Percentiles rank a stretch among this genome's conserved stretches.
Evolutionary conservation across 2,797 vertebrate species (phyloP).

Genomic region (Lepus townsendii): DNA sequence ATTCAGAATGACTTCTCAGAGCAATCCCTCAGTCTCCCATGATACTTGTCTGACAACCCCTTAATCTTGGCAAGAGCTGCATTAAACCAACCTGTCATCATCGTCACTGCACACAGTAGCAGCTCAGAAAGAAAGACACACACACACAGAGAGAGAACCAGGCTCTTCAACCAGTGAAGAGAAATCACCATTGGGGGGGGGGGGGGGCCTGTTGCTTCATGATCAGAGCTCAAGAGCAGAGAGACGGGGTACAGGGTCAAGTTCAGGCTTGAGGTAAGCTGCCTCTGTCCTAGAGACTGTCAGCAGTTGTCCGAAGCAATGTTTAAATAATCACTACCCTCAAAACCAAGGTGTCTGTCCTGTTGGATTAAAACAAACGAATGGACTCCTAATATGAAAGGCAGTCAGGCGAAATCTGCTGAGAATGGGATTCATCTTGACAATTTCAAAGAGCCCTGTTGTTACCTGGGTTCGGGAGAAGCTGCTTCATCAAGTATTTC

Average conservation of each 20-base stretch:
- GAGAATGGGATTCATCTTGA: conserved; percentile 59
- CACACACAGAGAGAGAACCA: conserved; percentile 10
- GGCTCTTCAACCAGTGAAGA: conserved; percentile 37
- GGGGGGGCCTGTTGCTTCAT: not conserved
- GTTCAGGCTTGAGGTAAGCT: conserved; percentile 85
- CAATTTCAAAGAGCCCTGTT: conserved; percentile 59
- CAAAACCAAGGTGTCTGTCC: conserved; percentile 72
- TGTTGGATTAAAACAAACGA: conserved; percentile 59
- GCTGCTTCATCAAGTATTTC: conserved; percentile 50
- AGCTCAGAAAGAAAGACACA: conserved; percentile 78
- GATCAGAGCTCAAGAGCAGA: conserved; percentile 6
- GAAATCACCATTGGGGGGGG: conserved; percentile 54
- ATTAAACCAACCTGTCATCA: conserved; percentile 91
- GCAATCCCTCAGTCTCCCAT: conserved; percentile 89
- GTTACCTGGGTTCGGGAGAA: conserved; percentile 47
- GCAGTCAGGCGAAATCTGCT: conserved; percentile 48
- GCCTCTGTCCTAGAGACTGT: conserved; percentile 80
- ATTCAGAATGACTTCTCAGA: conserved; percentile 90
- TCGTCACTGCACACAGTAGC: conserved; percentile 82
- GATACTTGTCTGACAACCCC: conserved; percentile 91
- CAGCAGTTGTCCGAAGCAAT: conserved; percentile 86
- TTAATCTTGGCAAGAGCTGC: conserved; percentile 91
- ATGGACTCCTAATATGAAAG: conserved; percentile 47
- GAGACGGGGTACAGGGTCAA: conserved; percentile 79
- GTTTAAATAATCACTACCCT: conserved; percentile 87